Base-by-base conservation (phyloP, 2,888 invertebrate species). In the Melanophora roralis region DNA sequence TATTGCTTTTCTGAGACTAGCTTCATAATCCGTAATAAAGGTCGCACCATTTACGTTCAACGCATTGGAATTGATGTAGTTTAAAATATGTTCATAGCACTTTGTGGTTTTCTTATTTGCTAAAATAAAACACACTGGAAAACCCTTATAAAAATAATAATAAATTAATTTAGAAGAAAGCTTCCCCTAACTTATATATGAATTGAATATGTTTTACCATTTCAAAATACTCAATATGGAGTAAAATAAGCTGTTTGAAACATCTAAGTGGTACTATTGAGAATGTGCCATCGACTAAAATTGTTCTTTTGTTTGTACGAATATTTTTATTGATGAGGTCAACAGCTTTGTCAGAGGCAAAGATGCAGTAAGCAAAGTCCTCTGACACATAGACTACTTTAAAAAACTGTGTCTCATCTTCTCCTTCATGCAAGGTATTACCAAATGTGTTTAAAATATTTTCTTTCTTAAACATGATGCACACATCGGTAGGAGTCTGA, bases 401-500 rank as follows among this genome's bases (percentile, higher is more conserved):
- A 53, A 53, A 53, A 53, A 53, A 32, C 9, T 32, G 6, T 19
- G 38, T 38, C 40, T 23, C 40, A 2, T 43, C 40, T 27, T 14
- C 8, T 5, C 9, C 9, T 2, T 60, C 60, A 43, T 60, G 60
- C 23, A 43, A 27, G 43, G 43, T 60, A 32, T 14, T n/a, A 1
- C 43, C 60, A 43, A 60, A 23, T 8, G 12, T 43, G 21, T n/a
- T 60, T 1, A 60, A 60, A 8, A 60, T 60, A 43, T 60, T 43
- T 27, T 23, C 23, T 7, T 60, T 60, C 7, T 60, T 0, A 43
- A 60, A 60, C 23, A 27, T 43, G 23, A 9, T 40, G 6, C 9
- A n/a, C n/a, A 43, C 43, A 14, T 40, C 43, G 12, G 60, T 23
- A n/a, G 60, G 40, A n/a, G 60, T 60, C 32, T 60, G 43, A n/a